Base-by-base conservation (phyloP, 2,888 invertebrate species). In the Mythimna loreyi region DNA sequence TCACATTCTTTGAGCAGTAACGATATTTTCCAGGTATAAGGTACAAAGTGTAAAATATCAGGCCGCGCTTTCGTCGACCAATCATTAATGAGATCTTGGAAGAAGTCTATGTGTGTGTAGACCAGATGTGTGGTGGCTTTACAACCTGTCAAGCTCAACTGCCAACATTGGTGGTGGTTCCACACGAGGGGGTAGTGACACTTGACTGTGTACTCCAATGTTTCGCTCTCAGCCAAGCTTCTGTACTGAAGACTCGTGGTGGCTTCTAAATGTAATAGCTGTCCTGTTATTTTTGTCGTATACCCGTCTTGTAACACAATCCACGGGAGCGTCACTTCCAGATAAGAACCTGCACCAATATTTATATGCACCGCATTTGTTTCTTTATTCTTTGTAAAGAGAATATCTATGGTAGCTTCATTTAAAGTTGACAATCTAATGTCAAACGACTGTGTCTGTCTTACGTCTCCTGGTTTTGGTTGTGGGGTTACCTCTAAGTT, bases 111-210 rank as follows among this genome's bases (percentile, higher is more conserved):
- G 92, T 99, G 99, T 77, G 98, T 98, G 91, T 99, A 99, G 70
- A 99, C 98, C 67, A 99, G 97, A 91, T 98, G 98, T 19, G 98
- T 97, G 0, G 99, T 98, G 1, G 99, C 99, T 94, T 99, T 99
- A 91, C 99, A 99, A 0, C 99, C 99, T 0, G 99, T 99, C 78
- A 99, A 95, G 86, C 98, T 98, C 61, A 99, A 96, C 75, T 97
- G 97, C 99, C 99, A 99, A 84, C 98, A 97, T 92, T 99, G 99
- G 83, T 99, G 98, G 81, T 98, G 99, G 92, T 99, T 99, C 99
- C 99, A 99, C 69, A 97, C 97, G 52, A 98, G 96, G 0, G 99
- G 99, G 93, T 99, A 99, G 87, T 98, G 98, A 85, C 98, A 98
- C 87, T 97, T 97, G 3, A 99, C 96, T 68, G 98, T 98, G 93